phyloP scores from a whole-genome alignment of 2,888 invertebrate species.

The Resseliella maxima region DNA sequence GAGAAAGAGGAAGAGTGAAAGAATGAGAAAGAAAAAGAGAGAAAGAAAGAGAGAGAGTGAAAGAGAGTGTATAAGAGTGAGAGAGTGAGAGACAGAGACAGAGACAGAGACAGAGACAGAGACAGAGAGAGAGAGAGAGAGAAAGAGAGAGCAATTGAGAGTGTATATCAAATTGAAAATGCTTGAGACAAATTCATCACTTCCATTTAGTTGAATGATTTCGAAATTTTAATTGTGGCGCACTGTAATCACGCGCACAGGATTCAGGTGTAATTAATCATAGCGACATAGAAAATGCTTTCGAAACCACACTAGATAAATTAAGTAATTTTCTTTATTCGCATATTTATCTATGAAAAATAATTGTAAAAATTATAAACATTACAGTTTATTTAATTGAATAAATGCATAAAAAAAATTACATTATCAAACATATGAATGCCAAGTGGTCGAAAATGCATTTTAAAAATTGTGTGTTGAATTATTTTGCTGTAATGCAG shows the following conservation, averaged over 20 bases:
- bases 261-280: constrained; percentile 39
- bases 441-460: no score
- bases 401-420: no score
- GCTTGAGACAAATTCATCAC: background rate
- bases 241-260: background rate
- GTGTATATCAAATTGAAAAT: background rate
- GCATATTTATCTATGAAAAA: background rate
- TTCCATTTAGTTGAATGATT: background rate
- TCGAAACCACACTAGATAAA: background rate
- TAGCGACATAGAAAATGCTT: background rate
- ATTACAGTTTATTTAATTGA: no score
- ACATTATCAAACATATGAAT: no score
- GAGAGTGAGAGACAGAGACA: no score
- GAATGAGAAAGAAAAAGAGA: no score
- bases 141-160: no score
- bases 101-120: background rate
- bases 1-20: no score
- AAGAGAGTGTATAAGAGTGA: no score
- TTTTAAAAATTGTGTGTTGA: background rate
- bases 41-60: no score
- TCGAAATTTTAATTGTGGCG: constrained; percentile 18
- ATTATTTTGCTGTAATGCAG: no score
- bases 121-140: background rate
- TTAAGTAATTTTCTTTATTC: background rate
- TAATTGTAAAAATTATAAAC: background rate